These are phyloP conservation scores for Seriola rivoliana DNA, from an alignment of 2,113 vertebrate species.

Conservation along the genomic window DNA sequence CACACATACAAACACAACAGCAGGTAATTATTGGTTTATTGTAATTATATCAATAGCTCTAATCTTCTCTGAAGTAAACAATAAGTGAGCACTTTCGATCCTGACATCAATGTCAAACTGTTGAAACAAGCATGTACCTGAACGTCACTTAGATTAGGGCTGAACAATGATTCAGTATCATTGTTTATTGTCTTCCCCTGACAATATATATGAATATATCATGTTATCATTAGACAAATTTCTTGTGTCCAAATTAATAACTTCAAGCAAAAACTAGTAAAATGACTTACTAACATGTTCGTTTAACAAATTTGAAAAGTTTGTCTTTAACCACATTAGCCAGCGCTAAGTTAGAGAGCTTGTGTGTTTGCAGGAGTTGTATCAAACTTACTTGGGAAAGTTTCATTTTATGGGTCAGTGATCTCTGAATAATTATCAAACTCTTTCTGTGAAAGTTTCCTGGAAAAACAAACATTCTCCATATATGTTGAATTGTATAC, in stretches of 20 bases:
- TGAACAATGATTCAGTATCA: not conserved
- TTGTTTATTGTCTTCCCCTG: not conserved
- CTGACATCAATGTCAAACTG: not conserved
- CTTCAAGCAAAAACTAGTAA: too few relatives aligned
- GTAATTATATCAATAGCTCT: constrained; percentile 33
- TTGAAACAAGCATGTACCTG: not conserved
- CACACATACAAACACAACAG: constrained; percentile 10
- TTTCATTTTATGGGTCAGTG: too few relatives aligned
- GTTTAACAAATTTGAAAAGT: not conserved
- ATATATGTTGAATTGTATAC: too few relatives aligned
- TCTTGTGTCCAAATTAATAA: not conserved
- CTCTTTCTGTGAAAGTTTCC: too few relatives aligned
- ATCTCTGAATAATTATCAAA: too few relatives aligned
- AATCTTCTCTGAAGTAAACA: constrained; percentile 7
- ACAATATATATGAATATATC: not conserved
- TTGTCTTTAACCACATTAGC: too few relatives aligned
- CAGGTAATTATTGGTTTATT: constrained; percentile 37
- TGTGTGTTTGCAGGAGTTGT: too few relatives aligned
- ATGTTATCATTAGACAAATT: not conserved
- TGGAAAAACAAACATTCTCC: too few relatives aligned
- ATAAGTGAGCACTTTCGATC: not conserved
- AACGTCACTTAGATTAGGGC: too few relatives aligned
- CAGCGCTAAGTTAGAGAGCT: too few relatives aligned
- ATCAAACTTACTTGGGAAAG: too few relatives aligned
- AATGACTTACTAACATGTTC: not conserved